Conservation (phyloP, 2,113 vertebrate species). For the Microtus pennsylvanicus region DNA sequence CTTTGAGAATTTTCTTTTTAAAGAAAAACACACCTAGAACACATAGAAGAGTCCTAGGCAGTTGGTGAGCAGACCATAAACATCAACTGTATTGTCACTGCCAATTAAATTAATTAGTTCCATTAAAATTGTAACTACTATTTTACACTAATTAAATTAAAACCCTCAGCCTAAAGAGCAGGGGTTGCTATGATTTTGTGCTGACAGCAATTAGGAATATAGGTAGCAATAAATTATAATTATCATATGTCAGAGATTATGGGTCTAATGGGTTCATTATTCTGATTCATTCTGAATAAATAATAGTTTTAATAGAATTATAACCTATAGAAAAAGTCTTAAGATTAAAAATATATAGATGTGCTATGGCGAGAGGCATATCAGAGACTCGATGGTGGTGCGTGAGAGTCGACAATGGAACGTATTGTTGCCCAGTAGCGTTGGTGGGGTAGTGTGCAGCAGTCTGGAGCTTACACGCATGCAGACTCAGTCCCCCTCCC, state of each 20-base stretch:
- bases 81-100: constrained; percentile 20
- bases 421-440: neutral
- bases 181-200: neutral
- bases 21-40: constrained; percentile 1
- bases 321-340: neutral
- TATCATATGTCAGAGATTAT: constrained; percentile 15
- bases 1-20: neutral
- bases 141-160: constrained; percentile 64
- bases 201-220: neutral
- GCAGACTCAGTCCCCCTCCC: neutral
- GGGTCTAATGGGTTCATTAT: neutral
- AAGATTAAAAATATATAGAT: neutral
- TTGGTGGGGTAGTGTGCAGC: neutral
- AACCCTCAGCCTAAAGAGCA: constrained; percentile 12
- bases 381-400: neutral
- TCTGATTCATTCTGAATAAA: constrained; percentile 2
- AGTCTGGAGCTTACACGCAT: neutral
- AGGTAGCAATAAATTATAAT: constrained; percentile 44
- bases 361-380: neutral
- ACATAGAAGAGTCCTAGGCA: neutral
- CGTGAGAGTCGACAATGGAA: fast-evolving
- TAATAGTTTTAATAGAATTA: constrained; percentile 30
- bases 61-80: constrained; percentile 25
- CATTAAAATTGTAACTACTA: constrained; percentile 42
- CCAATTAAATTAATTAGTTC: constrained; percentile 59